phyloP scores from a whole-genome alignment of 2,113 vertebrate genomes.

The Rutilus rutilus region DNA sequence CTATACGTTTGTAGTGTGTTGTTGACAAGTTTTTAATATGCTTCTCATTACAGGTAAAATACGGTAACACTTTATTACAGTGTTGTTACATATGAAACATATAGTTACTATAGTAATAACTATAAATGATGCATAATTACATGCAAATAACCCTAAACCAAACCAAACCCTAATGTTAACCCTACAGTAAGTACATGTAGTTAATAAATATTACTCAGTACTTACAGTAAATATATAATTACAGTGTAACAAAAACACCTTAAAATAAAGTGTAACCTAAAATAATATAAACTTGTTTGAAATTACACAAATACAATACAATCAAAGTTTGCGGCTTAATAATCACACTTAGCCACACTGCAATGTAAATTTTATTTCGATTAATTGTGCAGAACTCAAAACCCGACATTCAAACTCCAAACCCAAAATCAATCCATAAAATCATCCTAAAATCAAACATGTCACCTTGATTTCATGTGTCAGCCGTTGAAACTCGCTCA shows the following conservation, averaged over 20 bases:
- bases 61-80: neutral
- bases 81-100: no score
- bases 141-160: no score
- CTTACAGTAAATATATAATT: no score
- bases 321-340: neutral
- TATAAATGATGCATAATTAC: no score
- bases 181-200: no score
- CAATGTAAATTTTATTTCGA: neutral
- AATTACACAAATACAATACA: neutral
- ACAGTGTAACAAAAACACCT: no score
- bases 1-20: no score
- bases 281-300: neutral
- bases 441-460: neutral
- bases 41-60: neutral
- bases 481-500: neutral
- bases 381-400: neutral
- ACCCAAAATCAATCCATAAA: neutral
- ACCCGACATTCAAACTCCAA: neutral
- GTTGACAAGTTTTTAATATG: neutral
- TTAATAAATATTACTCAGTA: no score
- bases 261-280: neutral
- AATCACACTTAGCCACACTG: neutral
- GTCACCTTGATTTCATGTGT: neutral
- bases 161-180: no score
- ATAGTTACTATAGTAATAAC: no score